Evolutionary conservation across 2,797 vertebrate species (phyloP), one percentile per base, ranked within the genome.

Genomic region (Lagorchestes hirsutus): DNA sequence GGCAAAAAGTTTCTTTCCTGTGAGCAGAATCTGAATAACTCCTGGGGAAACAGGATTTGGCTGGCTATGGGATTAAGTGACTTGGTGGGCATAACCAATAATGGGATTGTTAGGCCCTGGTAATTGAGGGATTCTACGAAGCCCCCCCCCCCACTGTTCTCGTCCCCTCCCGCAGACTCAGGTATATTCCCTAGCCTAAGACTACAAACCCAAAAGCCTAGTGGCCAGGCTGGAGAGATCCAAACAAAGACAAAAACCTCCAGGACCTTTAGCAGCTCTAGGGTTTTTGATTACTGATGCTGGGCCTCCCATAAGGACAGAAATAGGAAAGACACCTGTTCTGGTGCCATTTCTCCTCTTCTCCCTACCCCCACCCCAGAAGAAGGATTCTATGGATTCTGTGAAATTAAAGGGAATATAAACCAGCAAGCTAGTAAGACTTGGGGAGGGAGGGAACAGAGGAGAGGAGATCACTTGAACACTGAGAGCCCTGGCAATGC

Each of bases 1-100:
- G 54, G 46, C 59, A 82, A 95, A 96, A 98, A 98, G 97, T 97
- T 97, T 96, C 55, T 94, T 94, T 90, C 57, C 46, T 74, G 74
- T 50, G 91, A 95, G 91, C 52, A 67, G 95, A 92, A 82, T 55
- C 90, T 46, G 40, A 82, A 10, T 11, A 46, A 46, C 40, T 82
- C n/a, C 34, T 8, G 11, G 22, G 40, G 74, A 82, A 82, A 82
- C 2, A 3, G n/a, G 67, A 22, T 82, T 82, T 46, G 1, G n/a
- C 16, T 74, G 67, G n/a, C 5, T 18, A 40, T 40, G n/a, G 18
- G 40, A 82, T 0, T 10, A 6, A 82, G n/a, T 82, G 67, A 24
- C 40, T 82, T 46, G 40, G 74, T 82, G 74, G 40, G 12, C n/a
- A 82, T 3, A 2, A 67, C 14, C 12, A 18, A 67, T 67, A 34